Evolutionary conservation across 2,797 vertebrate genomes (phyloP).

Genomic region (Chromobotia macracanthus): DNA sequence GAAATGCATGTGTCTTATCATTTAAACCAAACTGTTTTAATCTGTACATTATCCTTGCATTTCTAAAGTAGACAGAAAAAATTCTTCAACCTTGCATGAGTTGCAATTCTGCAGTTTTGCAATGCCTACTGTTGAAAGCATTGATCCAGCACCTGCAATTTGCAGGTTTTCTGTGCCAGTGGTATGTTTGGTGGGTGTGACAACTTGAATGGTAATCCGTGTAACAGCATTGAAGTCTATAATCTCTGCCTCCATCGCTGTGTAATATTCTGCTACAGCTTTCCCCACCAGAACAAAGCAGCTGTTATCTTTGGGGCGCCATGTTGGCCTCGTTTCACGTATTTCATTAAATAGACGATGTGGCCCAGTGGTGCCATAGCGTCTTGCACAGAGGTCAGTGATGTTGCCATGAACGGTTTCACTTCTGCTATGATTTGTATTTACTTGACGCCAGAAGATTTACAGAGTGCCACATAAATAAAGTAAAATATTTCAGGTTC

Average conservation of each 20-base stretch:
- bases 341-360: slow-evolving; percentile 37
- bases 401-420: slow-evolving; percentile 1
- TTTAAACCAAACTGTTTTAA: neutral
- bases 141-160: slow-evolving; percentile 21
- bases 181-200: slow-evolving; percentile 7
- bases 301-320: slow-evolving; percentile 60
- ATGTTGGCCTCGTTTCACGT: slow-evolving; percentile 63
- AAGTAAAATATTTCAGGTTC: neutral
- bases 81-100: neutral
- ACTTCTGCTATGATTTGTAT: neutral
- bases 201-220: slow-evolving; percentile 49
- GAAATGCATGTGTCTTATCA: too few species aligned
- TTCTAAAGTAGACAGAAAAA: neutral
- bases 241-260: slow-evolving; percentile 47
- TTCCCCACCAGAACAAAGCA: slow-evolving; percentile 58
- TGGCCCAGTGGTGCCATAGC: slow-evolving; percentile 20
- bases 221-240: slow-evolving; percentile 38
- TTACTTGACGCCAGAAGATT: neutral
- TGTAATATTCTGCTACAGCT: slow-evolving; percentile 43
- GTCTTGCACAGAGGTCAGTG: neutral
- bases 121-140: neutral
- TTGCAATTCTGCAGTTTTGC: too few species aligned
- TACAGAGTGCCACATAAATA: neutral
- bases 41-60: neutral
- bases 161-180: slow-evolving; percentile 15